Evolutionary conservation across 2,888 invertebrate genomes (phyloP).

Genomic region (Bursaphelenchus okinawaensis): DNA sequence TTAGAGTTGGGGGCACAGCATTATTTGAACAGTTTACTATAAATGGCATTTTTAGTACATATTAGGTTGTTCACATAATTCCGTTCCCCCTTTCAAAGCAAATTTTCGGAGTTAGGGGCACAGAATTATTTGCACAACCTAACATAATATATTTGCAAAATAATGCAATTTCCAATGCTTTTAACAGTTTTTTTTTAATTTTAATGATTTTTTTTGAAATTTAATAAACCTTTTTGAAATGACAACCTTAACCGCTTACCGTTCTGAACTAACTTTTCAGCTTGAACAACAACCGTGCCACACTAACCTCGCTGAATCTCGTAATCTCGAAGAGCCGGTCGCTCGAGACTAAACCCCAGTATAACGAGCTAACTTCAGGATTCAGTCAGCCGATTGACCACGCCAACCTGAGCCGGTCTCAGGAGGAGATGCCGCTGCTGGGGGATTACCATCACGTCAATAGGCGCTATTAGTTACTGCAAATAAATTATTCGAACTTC

Average conservation of each 20-base stretch:
- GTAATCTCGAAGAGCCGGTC: constrained; percentile 11
- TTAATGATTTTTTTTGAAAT: no score
- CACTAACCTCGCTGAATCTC: constrained; percentile 12
- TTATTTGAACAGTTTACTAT: no score
- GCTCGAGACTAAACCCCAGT: constrained; percentile 3
- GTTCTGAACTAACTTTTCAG: constrained; percentile 5
- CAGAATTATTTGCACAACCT: no score
- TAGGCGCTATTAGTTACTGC: background rate
- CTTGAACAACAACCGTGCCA: constrained; percentile 13
- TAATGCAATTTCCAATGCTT: no score
- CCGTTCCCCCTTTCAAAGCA: no score
- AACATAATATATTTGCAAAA: no score
- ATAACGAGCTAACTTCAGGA: background rate
- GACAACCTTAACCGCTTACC: background rate
- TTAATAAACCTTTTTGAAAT: no score
- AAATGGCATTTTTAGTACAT: no score
- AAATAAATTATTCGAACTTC: background rate
- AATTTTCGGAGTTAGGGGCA: no score
- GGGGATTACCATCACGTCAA: background rate
- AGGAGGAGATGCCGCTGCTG: background rate
- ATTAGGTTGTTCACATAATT: no score
- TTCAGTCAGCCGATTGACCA: background rate
- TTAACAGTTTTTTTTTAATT: no score
- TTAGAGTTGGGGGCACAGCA: no score
- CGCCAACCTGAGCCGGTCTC: background rate